Base-by-base conservation (phyloP, 2,888 invertebrate genomes). In the Coronaproctus castanopsis region DNA sequence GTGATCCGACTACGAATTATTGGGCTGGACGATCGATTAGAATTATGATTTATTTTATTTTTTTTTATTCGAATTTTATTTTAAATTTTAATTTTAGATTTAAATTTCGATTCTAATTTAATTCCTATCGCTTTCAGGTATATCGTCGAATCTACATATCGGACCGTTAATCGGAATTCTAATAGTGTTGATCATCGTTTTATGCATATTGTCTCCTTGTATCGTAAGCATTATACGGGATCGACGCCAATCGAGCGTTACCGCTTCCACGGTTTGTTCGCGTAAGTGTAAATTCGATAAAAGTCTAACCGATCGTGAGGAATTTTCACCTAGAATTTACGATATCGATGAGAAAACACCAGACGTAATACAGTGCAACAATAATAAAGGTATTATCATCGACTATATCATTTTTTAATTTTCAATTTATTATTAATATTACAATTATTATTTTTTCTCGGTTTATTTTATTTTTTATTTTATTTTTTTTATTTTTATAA, bases 301-400 rank as follows among this genome's bases (percentile, higher is more conserved):
- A 36, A 8, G 36, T 14, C 8, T 36, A 14, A 36, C 14, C 14
- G 36, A 36, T 8, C 36, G 14, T 14, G 36, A 36, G 14, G 36
- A 36, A 36, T 8, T 36, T 36, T 36, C 14, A 8, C 14, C 36
- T 5, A 5, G n/a, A n/a, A n/a, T 14, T 2, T 57, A 50, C 21
- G 49, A 57, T 2, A 23, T 50, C 2, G 56, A 36, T 14, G 36
- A 59, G 21, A 59, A 59, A 19, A 59, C 55, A 24, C 59, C 59
- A n/a, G 59, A 59, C 51, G 59, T 59, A 22, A 55, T 59, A 50
- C 59, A 55, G 24, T 59, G 59, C 20, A 59, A 59, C 24, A 59
- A 36, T 36, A 36, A 59, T 55, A 59, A 59, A 59, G 59, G 59
- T 59, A 59, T 8, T 5, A 14, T 14, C 8, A 36, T 36, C 8